phyloP scores from a whole-genome alignment of 2,113 vertebrate genomes.

The Passer domesticus region DNA sequence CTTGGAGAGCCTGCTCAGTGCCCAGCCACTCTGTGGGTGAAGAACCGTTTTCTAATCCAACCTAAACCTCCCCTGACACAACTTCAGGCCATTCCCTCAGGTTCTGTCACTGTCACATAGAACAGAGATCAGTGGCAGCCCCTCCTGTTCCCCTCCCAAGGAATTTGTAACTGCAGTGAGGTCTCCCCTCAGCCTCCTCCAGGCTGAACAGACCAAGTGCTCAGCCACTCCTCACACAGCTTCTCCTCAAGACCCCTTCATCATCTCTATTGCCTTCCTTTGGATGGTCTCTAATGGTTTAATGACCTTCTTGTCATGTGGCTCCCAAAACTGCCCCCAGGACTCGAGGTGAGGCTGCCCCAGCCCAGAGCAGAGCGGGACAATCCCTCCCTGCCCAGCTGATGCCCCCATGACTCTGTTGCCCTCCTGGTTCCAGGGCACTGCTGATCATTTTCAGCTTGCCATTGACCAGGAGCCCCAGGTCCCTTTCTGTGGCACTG shows the following conservation, averaged over 20 bases:
- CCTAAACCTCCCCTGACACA: not conserved
- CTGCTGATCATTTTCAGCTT: not conserved
- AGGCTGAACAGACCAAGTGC: not conserved
- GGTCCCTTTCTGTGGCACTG: not conserved
- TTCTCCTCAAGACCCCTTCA: not conserved
- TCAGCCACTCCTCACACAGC: rapidly evolving
- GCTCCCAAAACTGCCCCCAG: not conserved
- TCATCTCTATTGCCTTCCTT: rapidly evolving
- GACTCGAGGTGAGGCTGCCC: rapidly evolving
- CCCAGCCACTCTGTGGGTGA: not conserved
- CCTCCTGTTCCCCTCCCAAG: not conserved
- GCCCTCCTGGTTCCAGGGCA: not conserved
- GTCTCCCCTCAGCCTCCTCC: not conserved
- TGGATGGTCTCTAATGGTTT: not conserved
- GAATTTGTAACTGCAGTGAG: not conserved
- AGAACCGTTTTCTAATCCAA: too few relatives aligned
- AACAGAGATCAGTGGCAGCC: not conserved
- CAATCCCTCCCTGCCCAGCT: not conserved
- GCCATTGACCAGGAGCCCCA: not conserved
- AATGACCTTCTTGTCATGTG: not conserved
- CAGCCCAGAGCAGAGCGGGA: rapidly evolving
- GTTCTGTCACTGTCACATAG: not conserved
- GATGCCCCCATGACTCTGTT: not conserved
- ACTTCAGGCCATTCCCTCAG: not conserved
- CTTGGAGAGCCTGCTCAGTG: not conserved